A percentile compares a stretch with the other conserved stretches of the same genome.
Evolutionary conservation across 2,113 vertebrate genomes (phyloP).

Genomic region (Uria aalge): DNA sequence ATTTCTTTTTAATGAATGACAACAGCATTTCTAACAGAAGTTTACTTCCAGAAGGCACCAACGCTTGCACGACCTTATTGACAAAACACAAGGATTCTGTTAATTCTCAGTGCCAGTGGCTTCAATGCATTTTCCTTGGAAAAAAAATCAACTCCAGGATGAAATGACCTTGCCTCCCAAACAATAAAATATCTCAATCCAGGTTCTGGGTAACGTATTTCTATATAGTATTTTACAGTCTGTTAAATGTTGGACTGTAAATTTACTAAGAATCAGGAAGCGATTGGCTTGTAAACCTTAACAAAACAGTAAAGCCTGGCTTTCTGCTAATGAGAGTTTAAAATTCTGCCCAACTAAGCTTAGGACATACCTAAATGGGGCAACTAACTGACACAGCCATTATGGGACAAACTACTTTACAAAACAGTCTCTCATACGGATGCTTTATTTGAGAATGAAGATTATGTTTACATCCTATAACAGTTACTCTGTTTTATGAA

Average conservation of each 20-base stretch:
- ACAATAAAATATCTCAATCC: not conserved
- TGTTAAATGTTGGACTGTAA: not conserved
- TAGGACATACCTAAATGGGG: not conserved
- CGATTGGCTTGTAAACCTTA: not conserved
- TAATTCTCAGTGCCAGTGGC: not conserved
- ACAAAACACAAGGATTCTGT: not conserved
- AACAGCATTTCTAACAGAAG: not conserved
- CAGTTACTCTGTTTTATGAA: not conserved
- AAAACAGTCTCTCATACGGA: not conserved
- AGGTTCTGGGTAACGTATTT: not conserved
- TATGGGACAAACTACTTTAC: not conserved
- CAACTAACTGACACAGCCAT: not conserved
- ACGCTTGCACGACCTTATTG: not conserved
- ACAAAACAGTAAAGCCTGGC: not conserved
- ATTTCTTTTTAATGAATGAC: not conserved
- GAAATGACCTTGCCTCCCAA: not conserved
- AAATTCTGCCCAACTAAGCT: not conserved
- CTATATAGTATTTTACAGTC: not conserved
- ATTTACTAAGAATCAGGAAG: constrained; percentile 8
- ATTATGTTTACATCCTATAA: not conserved
- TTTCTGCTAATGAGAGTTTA: not conserved
- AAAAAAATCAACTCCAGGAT: not conserved
- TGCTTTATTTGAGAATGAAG: not conserved
- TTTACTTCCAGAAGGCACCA: not conserved
- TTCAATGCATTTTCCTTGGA: not conserved